Percentiles rank a stretch among this genome's conserved stretches.
These are phyloP conservation scores for Ormyrus pomaceus DNA, from an alignment of 2,888 invertebrate genomes.

Conservation along the genomic window DNA sequence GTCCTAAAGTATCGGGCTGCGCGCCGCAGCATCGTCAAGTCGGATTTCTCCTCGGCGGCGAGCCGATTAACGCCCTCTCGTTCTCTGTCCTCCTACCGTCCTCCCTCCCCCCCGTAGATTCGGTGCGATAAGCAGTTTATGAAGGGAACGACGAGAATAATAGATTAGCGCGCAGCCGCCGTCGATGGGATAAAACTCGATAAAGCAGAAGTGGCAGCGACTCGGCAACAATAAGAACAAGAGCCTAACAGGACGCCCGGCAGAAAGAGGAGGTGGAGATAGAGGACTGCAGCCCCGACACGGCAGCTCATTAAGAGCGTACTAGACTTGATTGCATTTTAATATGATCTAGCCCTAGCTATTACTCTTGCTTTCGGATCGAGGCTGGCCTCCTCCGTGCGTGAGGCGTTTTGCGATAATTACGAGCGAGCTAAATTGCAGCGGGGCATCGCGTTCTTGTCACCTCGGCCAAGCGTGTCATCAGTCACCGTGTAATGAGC, in stretches of 20 bases:
- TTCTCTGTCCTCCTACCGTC: conserved; percentile 64
- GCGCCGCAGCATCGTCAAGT: conserved; percentile 27
- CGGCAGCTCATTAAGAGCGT: conserved; percentile 71
- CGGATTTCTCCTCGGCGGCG: conserved; percentile 38
- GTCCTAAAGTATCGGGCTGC: conserved; percentile 47
- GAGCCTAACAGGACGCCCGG: conserved; percentile 26
- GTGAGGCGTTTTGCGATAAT: neutral
- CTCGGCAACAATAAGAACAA: neutral
- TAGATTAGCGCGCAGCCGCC: conserved; percentile 66
- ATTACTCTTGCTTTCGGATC: conserved; percentile 51
- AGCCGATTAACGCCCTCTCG: conserved; percentile 70
- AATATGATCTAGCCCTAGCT: conserved; percentile 62
- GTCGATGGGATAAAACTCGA: conserved; percentile 51
- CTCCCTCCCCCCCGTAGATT: conserved; percentile 62
- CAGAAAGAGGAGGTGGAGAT: conserved; percentile 32
- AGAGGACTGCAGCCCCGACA: conserved; percentile 66
- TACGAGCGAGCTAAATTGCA: conserved; percentile 11
- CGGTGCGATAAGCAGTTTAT: conserved; percentile 69
- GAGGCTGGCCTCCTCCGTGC: conserved; percentile 28
- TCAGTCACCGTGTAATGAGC: conserved; percentile 72
- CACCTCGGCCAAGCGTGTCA: conserved; percentile 66
- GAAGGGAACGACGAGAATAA: conserved; percentile 70
- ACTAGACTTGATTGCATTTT: conserved; percentile 72
- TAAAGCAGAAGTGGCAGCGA: conserved; percentile 46
- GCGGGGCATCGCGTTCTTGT: conserved; percentile 18